Conservation (phyloP, 2,113 vertebrate species). For the Ovis aries region ARS-UI_Ramb_v3.0 NC_056080.1:22285501-22286000, state of each 20-base stretch:
- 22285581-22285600: background rate
- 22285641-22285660: background rate
- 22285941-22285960: background rate
- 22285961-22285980: background rate
- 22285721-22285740: background rate
- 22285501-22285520: background rate
- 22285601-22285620: background rate
- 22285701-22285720: background rate
- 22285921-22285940: background rate
- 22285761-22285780: background rate
- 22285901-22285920: background rate
- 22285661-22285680: background rate
- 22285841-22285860: conserved; percentile 8
- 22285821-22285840: background rate
- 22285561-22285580: background rate
- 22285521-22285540: background rate
- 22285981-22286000: background rate
- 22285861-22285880: conserved; percentile 4
- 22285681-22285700: background rate
- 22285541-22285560: background rate
- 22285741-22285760: background rate
- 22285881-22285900: background rate
- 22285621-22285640: background rate
- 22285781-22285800: background rate
- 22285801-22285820: background rate